Percentiles rank a stretch among this genome's conserved stretches.
Conservation (phyloP, 2,797 vertebrate species). For the Poecilia velifera region DNA sequence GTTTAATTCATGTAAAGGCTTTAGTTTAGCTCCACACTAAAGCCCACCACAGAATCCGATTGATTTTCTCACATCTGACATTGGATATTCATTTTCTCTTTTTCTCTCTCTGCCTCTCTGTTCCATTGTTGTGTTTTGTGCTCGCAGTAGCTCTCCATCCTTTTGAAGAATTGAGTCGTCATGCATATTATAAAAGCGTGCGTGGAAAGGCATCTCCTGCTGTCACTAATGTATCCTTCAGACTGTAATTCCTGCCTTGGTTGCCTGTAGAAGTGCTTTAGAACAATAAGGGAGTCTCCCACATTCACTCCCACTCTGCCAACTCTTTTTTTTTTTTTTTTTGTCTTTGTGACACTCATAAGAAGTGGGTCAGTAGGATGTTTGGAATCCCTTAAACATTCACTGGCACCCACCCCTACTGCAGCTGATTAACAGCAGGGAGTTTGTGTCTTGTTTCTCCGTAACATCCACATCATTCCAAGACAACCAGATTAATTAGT, state of each 20-base stretch:
- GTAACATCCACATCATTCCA: constrained; percentile 56
- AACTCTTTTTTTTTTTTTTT: constrained; percentile 10
- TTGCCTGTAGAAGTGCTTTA: constrained; percentile 7
- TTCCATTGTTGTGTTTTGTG: constrained; percentile 36
- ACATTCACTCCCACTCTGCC: constrained; percentile 30
- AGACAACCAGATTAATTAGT: constrained; percentile 71
- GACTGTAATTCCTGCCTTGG: constrained; percentile 19
- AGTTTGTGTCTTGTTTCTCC: constrained; percentile 43
- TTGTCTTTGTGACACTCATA: constrained; percentile 33
- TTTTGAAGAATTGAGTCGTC: constrained; percentile 21
- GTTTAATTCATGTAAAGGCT: constrained; percentile 32
- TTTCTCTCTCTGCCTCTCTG: constrained; percentile 24
- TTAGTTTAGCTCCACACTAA: constrained; percentile 21
- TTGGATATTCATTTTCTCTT: constrained; percentile 38
- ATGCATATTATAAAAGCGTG: constrained; percentile 21
- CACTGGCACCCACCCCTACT: constrained; percentile 18
- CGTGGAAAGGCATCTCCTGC: constrained; percentile 19
- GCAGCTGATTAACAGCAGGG: constrained; percentile 47
- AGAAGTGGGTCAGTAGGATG: constrained; percentile 70
- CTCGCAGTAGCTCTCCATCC: constrained; percentile 11
- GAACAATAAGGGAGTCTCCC: constrained; percentile 26
- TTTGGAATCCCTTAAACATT: constrained; percentile 42
- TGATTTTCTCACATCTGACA: constrained; percentile 46
- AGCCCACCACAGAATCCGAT: constrained; percentile 27
- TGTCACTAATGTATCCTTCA: constrained; percentile 24